Base-by-base conservation (phyloP, 2,797 vertebrate genomes). In the Bufotes viridis region DNA sequence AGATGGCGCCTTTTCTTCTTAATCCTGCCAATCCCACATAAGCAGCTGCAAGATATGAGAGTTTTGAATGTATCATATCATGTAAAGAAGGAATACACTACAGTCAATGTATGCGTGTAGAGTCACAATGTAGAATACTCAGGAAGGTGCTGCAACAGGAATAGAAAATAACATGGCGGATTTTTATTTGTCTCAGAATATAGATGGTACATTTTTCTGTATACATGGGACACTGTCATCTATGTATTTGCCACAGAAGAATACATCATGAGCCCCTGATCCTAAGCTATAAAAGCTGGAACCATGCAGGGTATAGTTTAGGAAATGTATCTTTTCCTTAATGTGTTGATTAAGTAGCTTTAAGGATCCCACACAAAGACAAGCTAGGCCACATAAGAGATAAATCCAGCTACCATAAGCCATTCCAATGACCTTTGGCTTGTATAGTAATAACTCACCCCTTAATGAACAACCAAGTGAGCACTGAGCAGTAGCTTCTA, bases 381-480 rank as follows among this genome's bases (percentile, higher is more conserved):
- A 76, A 95, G 93, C 92, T 89, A 57, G 92, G 93, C 92, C 93
- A 94, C 94, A 93, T 93, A 93, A 93, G 29, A 94, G 94, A 96
- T 93, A 94, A 97, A 96, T 97, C 95, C 95, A 96, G 94, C 95
- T 96, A 94, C 94, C 96, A 96, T 98, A 99, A 99, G 97, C 97
- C 96, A 97, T 97, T 97, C 96, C 91, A 94, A 93, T 98, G 98
- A 99, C 98, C 98, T 97, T 96, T 96, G 96, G 96, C 97, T 98
- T 93, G 89, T 88, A 91, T 92, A 91, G 96, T 96, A 95, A 96
- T 98, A 97, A 97, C 97, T 96, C 97, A 97, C 96, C 97, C 95
- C 97, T 99, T 99, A 99, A 99, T 99, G 98, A 99, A 98, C 97
- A 98, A 99, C 97, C 96, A 96, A 95, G 94, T 94, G 95, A 97